phyloP scores from a whole-genome alignment of 2,888 invertebrate genomes.

The Pandemis heparana region DNA sequence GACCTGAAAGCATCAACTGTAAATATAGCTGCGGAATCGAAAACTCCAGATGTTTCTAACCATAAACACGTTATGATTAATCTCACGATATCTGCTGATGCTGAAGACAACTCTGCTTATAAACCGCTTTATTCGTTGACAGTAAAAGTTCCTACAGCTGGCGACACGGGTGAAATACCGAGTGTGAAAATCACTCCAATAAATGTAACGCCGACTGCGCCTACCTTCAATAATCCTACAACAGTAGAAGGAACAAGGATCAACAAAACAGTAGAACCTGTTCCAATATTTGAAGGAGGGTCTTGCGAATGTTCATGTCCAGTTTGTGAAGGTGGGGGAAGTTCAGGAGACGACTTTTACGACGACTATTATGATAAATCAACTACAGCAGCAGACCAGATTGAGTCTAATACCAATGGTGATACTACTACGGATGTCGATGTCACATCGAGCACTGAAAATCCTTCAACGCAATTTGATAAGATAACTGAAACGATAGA shows the following conservation, averaged over 20 bases:
- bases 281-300: slow-evolving; percentile 82
- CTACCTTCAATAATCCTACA: slow-evolving; percentile 76
- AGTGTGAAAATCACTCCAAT: slow-evolving; percentile 85
- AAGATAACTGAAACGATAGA: slow-evolving; percentile 46
- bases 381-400: slow-evolving; percentile 49
- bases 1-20: slow-evolving; percentile 55
- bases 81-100: slow-evolving; percentile 91
- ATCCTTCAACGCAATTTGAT: slow-evolving; percentile 49
- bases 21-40: slow-evolving; percentile 65
- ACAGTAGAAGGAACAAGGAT: slow-evolving; percentile 67
- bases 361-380: slow-evolving; percentile 66
- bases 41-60: slow-evolving; percentile 67
- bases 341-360: slow-evolving; percentile 70
- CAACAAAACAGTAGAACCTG: slow-evolving; percentile 56
- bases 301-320: slow-evolving; percentile 92
- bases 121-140: slow-evolving; percentile 92
- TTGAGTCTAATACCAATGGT: slow-evolving; percentile 27
- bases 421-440: slow-evolving; percentile 32
- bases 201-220: slow-evolving; percentile 71
- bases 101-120: slow-evolving; percentile 73
- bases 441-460: slow-evolving; percentile 43
- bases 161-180: slow-evolving; percentile 80
- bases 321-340: slow-evolving; percentile 86
- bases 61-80: slow-evolving; percentile 91
- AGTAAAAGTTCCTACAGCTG: slow-evolving; percentile 90